phyloP scores from a whole-genome alignment of 2,888 invertebrate genomes.

The Oligia fasciuncula region DNA sequence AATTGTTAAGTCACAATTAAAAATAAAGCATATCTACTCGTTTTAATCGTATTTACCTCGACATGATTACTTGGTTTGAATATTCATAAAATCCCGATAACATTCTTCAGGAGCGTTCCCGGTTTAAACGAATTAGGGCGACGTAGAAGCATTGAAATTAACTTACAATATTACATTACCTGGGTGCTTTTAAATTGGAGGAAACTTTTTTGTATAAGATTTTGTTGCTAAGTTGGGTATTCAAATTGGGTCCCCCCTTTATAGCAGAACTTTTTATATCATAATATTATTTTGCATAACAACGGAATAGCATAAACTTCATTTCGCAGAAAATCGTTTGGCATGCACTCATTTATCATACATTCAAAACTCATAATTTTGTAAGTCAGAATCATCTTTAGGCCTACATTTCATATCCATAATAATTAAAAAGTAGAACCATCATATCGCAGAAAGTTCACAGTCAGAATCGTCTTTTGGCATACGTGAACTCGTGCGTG shows the following conservation, averaged over 20 bases:
- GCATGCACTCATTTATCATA: no score
- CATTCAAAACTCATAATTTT: no score
- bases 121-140: slow-evolving; percentile 72
- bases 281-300: no score
- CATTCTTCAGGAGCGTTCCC: slow-evolving; percentile 72
- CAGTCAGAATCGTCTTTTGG: no score
- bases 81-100: slow-evolving; percentile 78
- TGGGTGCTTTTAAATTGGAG: slow-evolving; percentile 42
- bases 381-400: no score
- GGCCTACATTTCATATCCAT: no score
- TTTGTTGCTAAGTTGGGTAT: slow-evolving; percentile 30
- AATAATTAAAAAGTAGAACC: no score
- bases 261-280: no score
- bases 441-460: no score
- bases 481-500: no score
- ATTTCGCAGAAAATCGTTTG: no score
- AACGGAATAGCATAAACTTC: no score
- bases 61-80: slow-evolving; percentile 76
- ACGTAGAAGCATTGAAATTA: slow-evolving; percentile 56
- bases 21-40: slow-evolving; percentile 67
- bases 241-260: neutral
- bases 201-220: slow-evolving; percentile 41
- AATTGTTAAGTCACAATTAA: slow-evolving; percentile 24
- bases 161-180: slow-evolving; percentile 58
- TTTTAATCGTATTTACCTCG: slow-evolving; percentile 77